A percentile compares a stretch with the other conserved stretches of the same genome.
phyloP scores from a whole-genome alignment of 2,888 invertebrate species.

The Scrobipalpa costella region DNA sequence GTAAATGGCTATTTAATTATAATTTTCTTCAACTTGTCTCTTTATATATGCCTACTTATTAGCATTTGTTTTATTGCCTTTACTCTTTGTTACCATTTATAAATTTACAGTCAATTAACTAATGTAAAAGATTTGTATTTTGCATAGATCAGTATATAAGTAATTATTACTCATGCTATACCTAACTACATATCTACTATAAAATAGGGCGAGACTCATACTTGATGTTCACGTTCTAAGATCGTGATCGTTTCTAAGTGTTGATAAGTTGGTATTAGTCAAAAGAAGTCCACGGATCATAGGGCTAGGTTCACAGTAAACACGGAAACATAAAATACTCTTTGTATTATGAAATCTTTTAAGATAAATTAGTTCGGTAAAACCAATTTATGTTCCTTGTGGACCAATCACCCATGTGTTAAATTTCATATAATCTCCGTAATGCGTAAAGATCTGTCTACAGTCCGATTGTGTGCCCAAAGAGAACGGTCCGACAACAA shows the following conservation, averaged over 20 bases:
- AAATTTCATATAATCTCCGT: slow-evolving; percentile 8
- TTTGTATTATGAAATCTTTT: too few species aligned
- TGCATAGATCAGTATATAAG: too few species aligned
- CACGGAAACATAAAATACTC: background rate
- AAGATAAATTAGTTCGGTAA: too few species aligned
- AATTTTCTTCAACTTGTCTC: slow-evolving; percentile 13
- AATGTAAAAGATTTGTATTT: background rate
- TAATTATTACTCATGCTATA: too few species aligned
- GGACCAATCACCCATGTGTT: background rate
- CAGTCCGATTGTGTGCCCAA: slow-evolving; percentile 27
- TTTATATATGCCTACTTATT: slow-evolving; percentile 2
- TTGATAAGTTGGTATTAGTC: slow-evolving; percentile 21
- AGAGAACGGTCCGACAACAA: slow-evolving; percentile 32
- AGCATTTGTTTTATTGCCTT: background rate
- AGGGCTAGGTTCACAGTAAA: background rate
- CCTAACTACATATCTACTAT: too few species aligned
- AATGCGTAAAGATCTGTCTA: slow-evolving; percentile 2
- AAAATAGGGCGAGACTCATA: background rate
- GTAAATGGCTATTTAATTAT: slow-evolving; percentile 21
- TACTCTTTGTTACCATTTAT: background rate
- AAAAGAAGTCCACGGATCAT: background rate
- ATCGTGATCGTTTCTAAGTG: slow-evolving; percentile 24
- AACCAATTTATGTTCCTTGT: background rate
- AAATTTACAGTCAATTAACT: background rate
- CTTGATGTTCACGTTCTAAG: slow-evolving; percentile 14